Evolutionary conservation across 92 coral and sea anemone genomes (phyloP), one percentile per base, ranked within the genome.

Genomic region (Siderastrea radians): DNA sequence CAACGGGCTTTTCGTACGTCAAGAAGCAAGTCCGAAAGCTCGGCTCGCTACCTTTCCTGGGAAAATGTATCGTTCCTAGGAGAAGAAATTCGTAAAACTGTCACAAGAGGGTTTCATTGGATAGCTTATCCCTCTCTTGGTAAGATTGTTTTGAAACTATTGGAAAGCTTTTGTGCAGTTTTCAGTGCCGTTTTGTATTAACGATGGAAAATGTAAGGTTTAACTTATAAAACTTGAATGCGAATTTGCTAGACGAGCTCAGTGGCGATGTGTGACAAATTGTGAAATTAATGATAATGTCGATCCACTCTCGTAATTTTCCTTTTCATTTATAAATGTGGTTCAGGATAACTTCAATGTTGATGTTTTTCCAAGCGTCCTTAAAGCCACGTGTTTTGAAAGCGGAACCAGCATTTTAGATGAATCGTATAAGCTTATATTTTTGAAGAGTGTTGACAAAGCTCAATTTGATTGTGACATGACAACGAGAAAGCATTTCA

Each of bases 21-120:
- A 15, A 72, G 74, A 68, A 75, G 83, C 82, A 92, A 72, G 74
- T 77, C 80, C 16, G 85, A 75, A 57, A 83, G 73, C 50, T 84
- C 91, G 44, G 82, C 89, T 61, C 84, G 96, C 3, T 95, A 94
- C 76, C 80, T 97, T 8, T 90, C 98, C 5, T 92, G 95, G 94
- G 95, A 95, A 59, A 92, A 94, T 72, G 95, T 95, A 49, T 90
- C 96, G 54, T 97, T 92, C 91, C 77, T 95, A 92, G 96, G 94
- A 44, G 93, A 91, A 13, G 92, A 92, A 57, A 60, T 95, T 47
- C 91, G 86, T 26, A 83, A 83, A 44, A 85, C 86, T 46, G 88
- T 95, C 5, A 84, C 87, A 54, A 93, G 71, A 86, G 95, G 93
- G 64, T 77, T 95, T 14, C 82, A 89, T 12, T 95, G 95, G 98